Evolutionary conservation across 2,113 vertebrate genomes (phyloP).

Genomic region (Amblyornis subalaris): DNA sequence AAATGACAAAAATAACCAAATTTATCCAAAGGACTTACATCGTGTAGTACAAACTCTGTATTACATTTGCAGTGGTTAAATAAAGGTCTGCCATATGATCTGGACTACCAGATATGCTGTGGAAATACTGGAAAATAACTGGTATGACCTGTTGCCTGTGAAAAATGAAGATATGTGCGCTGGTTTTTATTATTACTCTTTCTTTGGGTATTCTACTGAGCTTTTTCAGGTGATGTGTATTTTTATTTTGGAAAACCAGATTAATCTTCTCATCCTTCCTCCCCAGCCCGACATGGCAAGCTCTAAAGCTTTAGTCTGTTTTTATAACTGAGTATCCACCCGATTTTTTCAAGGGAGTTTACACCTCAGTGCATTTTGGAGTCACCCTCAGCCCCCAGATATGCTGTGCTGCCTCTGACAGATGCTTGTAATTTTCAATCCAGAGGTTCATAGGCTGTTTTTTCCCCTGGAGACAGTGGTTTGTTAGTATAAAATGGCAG

Average conservation of each 20-base stretch:
- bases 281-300: accelerated
- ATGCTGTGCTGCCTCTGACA: neutral
- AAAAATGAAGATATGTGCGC: neutral
- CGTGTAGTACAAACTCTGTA: neutral
- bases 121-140: neutral
- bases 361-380: neutral
- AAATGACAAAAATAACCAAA: neutral
- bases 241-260: neutral
- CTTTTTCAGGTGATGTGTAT: neutral
- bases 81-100: neutral
- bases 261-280: neutral
- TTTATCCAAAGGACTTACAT: neutral
- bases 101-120: neutral
- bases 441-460: neutral
- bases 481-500: neutral
- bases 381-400: neutral
- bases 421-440: neutral
- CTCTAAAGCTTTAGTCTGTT: neutral
- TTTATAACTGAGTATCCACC: neutral
- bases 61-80: neutral
- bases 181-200: neutral
- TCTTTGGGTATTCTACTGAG: neutral
- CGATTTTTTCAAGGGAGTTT: neutral
- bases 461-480: neutral
- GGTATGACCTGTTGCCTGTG: neutral